Conservation (phyloP, 2,113 vertebrate species). For the Glaucomys volans region DNA sequence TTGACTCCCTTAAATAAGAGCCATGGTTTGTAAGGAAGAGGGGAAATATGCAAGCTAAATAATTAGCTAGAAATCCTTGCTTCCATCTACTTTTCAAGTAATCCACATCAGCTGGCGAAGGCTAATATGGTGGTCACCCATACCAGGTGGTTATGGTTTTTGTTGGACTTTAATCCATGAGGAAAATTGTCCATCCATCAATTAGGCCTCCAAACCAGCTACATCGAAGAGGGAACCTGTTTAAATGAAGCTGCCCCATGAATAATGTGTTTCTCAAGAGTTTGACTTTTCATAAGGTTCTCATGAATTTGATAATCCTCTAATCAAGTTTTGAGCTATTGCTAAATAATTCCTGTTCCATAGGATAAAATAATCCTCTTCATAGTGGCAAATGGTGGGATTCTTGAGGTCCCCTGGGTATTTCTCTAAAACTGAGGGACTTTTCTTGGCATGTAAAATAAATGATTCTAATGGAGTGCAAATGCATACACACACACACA, state of each 20-base stretch:
- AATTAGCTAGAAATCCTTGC: not conserved
- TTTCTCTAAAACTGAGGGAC: not conserved
- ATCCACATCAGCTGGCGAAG: not conserved
- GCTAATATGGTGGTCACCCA: not conserved
- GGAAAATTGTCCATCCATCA: not conserved
- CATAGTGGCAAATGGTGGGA: not conserved
- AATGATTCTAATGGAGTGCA: not conserved
- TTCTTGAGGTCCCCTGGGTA: not conserved
- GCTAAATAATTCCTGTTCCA: not conserved
- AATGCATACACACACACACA: not conserved
- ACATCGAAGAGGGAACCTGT: not conserved
- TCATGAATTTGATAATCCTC: not conserved
- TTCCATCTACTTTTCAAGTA: not conserved
- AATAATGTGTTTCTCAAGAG: not conserved
- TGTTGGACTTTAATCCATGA: not conserved
- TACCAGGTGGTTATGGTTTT: not conserved
- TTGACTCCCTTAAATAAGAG: not conserved
- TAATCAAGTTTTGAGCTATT: not conserved
- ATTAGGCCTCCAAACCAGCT: not conserved
- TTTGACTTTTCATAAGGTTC: not conserved
- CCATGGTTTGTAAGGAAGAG: not conserved
- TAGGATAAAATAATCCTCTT: not conserved
- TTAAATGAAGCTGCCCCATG: not conserved
- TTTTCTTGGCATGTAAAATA: constrained; percentile 17
- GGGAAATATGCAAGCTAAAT: not conserved